Base-by-base conservation (phyloP, 2,797 vertebrate species). In the Sebastes trivittatus region DNA sequence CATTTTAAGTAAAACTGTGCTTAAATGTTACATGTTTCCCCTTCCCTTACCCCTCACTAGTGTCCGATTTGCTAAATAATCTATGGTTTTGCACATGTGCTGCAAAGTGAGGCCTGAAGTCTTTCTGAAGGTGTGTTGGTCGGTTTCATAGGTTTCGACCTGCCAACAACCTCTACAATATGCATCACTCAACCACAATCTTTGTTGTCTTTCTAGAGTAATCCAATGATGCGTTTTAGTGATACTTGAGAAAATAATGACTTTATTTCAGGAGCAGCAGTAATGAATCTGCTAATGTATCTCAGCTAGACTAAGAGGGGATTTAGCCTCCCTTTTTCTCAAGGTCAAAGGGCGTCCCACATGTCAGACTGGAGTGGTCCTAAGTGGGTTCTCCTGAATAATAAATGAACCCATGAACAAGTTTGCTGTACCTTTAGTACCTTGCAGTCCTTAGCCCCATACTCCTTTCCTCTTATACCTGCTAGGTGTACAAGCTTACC, bases 191-290 rank as follows among this genome's bases (percentile, higher is more conserved):
- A 88, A 89, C 90, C 95, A 95, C 95, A 94, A 94, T 96, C 95
- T 96, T 96, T 96, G 94, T 96, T 96, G 95, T 96, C 95, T 96
- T 96, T 96, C 94, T 97, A 96, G 96, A 96, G 96, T 89, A 92
- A 97, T 97, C 96, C 96, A 96, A 97, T 96, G 96, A 98, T 95
- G 95, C 96, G 97, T 97, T 97, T 98, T 97, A 97, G 96, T 91
- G 89, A 90, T 87, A 88, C 82, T 89, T 87, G 96, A 96, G 96
- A 88, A 91, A 90, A 92, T 69, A 85, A 90, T 80, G 9, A 88
- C 56, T 88, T 93, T 89, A 87, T 94, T 94, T 94, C 95, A 90
- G 88, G 88, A 94, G 96, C 95, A 95, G 97, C 96, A 96, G 96
- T 94, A 96, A 95, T 94, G 90, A 94, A 90, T 82, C 81, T 96